Conservation (phyloP, 2,888 invertebrate species). For the Drosophila pseudotalamancana region DNA sequence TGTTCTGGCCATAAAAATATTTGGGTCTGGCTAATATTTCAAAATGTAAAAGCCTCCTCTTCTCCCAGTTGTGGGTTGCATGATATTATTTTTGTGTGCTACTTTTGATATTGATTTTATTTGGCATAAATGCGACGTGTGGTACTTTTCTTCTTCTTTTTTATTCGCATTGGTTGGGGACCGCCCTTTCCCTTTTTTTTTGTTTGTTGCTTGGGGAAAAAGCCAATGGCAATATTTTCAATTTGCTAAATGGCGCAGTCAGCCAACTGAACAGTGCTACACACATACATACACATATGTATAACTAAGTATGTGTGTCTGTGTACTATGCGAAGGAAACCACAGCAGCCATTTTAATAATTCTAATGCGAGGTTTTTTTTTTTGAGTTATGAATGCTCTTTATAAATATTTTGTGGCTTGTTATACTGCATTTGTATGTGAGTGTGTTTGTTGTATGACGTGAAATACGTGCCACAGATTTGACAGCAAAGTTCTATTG, state of each 20-base stretch:
- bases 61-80: not conserved
- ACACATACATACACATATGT: constrained; percentile 30
- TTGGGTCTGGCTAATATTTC: constrained; percentile 68
- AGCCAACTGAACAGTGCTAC: constrained; percentile 72
- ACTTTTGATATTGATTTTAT: constrained; percentile 76
- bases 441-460: constrained; percentile 19
- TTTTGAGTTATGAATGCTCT: constrained; percentile 51
- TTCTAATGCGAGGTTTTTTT: constrained; percentile 71
- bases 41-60: constrained; percentile 51
- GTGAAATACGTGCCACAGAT: constrained; percentile 44
- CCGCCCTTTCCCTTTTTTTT: constrained; percentile 22
- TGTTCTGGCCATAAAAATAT: constrained; percentile 45
- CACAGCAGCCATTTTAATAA: constrained; percentile 76
- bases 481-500: constrained; percentile 16
- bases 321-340: constrained; percentile 58
- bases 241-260: constrained; percentile 75
- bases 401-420: constrained; percentile 6
- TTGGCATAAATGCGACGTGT: constrained; percentile 72
- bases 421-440: not conserved
- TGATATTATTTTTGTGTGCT: constrained; percentile 42
- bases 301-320: constrained; percentile 28
- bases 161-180: not conserved
- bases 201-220: constrained; percentile 11
- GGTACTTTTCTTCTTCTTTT: constrained; percentile 27
- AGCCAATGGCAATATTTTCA: constrained; percentile 70